Evolutionary conservation across 2,113 vertebrate genomes (phyloP), one percentile per base, ranked within the genome.

Genomic region (Notiomystis cincta): DNA sequence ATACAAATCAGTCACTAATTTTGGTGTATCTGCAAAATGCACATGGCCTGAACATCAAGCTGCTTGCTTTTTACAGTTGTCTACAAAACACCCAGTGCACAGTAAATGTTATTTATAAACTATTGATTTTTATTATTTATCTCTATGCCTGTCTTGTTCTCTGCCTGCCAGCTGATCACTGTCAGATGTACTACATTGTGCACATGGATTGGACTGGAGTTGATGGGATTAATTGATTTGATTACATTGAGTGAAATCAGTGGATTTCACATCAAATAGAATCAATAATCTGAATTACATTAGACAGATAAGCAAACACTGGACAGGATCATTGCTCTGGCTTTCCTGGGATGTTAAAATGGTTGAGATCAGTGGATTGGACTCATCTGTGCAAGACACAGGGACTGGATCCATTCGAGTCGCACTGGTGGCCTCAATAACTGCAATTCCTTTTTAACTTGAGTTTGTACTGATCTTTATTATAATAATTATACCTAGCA

Each of bases 191-290:
- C 71, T 90, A 73, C 82, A 78, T 45, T 71, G 65, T 71, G 38
- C 38, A 71, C 50, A 47, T 19, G 79, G 79, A 91, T 70, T 73
- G 75, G 66, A 48, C 62, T 56, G 71, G 38, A 90, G 90, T 16
- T 94, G 85, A 88, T 89, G 73, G 85, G 88, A 94, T 95, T 96
- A 95, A 95, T 90, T 94, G 90, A 94, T 93, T 92, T 93, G 86
- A 96, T 94, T 94, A 90, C 82, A 90, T 70, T 35, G 72, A 93
- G 72, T 35, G 76, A 95, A 96, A 96, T 93, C 85, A 87, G 93
- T 84, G 88, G 79, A 92, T 95, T 94, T 95, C 95, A 75, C 66
- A 84, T 88, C 90, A 92, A 53, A 89, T 60, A 48, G 82, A 87
- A 87, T 94, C 93, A 92, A 94, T 90, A 96, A 90, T 67, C 82